Evolutionary conservation across 2,797 vertebrate genomes (phyloP).

Genomic region (Chelonia mydas): DNA sequence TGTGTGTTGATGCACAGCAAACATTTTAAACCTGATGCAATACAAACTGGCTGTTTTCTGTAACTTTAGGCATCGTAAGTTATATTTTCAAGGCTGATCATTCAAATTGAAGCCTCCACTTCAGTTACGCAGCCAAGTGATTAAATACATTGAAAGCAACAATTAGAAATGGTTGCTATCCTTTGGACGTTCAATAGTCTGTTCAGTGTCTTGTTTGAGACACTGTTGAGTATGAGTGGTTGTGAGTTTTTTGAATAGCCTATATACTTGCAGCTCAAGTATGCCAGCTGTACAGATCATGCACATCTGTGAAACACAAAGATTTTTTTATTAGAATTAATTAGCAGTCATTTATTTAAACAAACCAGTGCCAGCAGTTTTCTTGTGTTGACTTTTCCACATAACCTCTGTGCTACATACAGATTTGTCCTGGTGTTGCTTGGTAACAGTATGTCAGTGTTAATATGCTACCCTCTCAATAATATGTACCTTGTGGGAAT

Average conservation of each 20-base stretch:
- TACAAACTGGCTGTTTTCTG: neutral
- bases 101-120: neutral
- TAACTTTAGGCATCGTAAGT: neutral
- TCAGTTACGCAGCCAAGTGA: neutral
- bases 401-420: neutral
- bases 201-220: neutral
- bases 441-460: neutral
- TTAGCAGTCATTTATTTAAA: neutral
- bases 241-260: neutral
- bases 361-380: neutral
- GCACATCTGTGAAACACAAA: neutral
- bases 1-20: conserved; percentile 36
- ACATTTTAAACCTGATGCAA: conserved; percentile 31
- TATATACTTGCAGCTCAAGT: neutral
- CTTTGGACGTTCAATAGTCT: neutral
- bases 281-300: neutral
- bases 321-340: neutral
- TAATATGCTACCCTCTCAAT: neutral
- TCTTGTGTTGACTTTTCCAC: neutral
- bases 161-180: neutral
- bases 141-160: neutral
- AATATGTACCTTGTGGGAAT: neutral
- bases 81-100: neutral
- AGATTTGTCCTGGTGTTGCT: fast-evolving
- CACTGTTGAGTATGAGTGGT: neutral